Conservation (phyloP, 2,888 invertebrate species). For the Morpho helenor region DNA sequence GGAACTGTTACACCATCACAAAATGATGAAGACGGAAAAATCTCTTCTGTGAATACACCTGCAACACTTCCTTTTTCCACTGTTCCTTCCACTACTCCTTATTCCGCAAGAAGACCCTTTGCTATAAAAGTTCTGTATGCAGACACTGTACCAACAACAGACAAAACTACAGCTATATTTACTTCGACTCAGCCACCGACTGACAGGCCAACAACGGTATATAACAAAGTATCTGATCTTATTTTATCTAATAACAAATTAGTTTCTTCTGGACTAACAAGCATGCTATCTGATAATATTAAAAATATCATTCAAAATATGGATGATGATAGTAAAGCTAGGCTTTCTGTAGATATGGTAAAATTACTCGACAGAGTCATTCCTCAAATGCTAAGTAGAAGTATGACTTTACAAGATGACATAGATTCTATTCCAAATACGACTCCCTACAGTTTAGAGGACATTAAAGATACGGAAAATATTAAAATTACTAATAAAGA, state of each 20-base stretch:
- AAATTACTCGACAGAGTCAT: constrained; percentile 72
- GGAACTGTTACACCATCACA: constrained; percentile 60
- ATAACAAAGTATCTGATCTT: constrained; percentile 72
- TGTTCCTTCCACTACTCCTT: constrained; percentile 56
- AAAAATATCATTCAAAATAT: constrained; percentile 64
- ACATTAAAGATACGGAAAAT: constrained; percentile 68
- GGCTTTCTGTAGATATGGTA: constrained; percentile 73
- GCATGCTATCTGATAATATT: constrained; percentile 74
- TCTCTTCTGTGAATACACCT: constrained; percentile 53
- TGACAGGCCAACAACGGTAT: constrained; percentile 70
- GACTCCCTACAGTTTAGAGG: constrained; percentile 73
- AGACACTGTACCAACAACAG: constrained; percentile 62
- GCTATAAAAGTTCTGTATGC: constrained; percentile 72
- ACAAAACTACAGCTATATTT: constrained; percentile 60
- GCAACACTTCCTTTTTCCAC: constrained; percentile 33
- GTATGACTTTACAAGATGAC: constrained; percentile 51
- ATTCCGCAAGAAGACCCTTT: constrained; percentile 71
- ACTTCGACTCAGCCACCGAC: constrained; percentile 60
- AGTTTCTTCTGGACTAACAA: constrained; percentile 74
- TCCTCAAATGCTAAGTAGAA: constrained; percentile 66
- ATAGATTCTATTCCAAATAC: constrained; percentile 57
- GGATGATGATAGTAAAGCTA: constrained; percentile 66
- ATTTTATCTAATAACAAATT: constrained; percentile 68
- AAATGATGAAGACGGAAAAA: constrained; percentile 48
- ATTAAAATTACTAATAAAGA: constrained; percentile 41